Percentiles rank a stretch among this genome's conserved stretches.
phyloP scores from a whole-genome alignment of 1,140 invertebrate genomes.

The Campoletis sonorensis region DNA sequence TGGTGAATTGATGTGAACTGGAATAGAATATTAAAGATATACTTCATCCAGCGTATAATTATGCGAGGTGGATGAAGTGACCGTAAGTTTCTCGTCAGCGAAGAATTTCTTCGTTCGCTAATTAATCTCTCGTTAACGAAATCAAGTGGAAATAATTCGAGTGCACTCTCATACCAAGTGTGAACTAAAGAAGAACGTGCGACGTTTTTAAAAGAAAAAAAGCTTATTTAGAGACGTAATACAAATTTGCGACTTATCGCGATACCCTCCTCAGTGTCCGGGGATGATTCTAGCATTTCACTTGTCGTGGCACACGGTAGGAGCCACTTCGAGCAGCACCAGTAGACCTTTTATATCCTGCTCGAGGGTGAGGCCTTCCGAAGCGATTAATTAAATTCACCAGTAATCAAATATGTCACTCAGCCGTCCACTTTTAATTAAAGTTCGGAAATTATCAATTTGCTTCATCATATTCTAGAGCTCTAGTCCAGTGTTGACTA shows the following conservation, averaged over 20 bases:
- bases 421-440: slow-evolving; percentile 77
- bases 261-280: slow-evolving; percentile 27
- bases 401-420: slow-evolving; percentile 77
- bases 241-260: slow-evolving; percentile 72
- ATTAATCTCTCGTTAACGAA: slow-evolving; percentile 67
- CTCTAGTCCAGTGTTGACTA: slow-evolving; percentile 35
- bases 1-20: slow-evolving; percentile 17
- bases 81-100: slow-evolving; percentile 43
- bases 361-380: slow-evolving; percentile 62
- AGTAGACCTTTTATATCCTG: slow-evolving; percentile 32
- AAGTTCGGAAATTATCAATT: slow-evolving; percentile 77
- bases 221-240: slow-evolving; percentile 48
- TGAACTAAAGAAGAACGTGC: slow-evolving; percentile 32
- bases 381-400: slow-evolving; percentile 78
- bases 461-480: slow-evolving; percentile 75
- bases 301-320: slow-evolving; percentile 44
- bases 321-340: slow-evolving; percentile 17
- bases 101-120: slow-evolving; percentile 62
- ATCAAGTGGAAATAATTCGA: slow-evolving; percentile 45
- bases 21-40: slow-evolving; percentile 38
- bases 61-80: background rate
- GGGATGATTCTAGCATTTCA: slow-evolving; percentile 1
- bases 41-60: slow-evolving; percentile 32
- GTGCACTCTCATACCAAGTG: slow-evolving; percentile 38
- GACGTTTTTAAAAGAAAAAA: slow-evolving; percentile 41